phyloP scores from a whole-genome alignment of 1,140 invertebrate genomes.

The Diabrotica undecimpunctata region DNA sequence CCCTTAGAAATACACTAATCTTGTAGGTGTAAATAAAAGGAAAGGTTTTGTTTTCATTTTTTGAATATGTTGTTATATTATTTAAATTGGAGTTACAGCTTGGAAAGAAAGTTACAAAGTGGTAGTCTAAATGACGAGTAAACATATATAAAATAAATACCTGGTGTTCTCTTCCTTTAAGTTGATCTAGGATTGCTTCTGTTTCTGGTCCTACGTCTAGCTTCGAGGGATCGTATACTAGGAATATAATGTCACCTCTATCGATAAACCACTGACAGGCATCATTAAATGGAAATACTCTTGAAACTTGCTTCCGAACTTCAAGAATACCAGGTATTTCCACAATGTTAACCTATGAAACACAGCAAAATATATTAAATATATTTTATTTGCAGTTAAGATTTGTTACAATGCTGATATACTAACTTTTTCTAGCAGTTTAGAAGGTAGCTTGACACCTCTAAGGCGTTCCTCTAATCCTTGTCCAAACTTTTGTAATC shows the following conservation, averaged over 20 bases:
- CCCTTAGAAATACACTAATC: too few relatives aligned
- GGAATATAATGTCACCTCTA: slow-evolving; percentile 89
- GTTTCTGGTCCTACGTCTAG: slow-evolving; percentile 92
- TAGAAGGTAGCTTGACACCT: slow-evolving; percentile 76
- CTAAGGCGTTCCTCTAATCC: slow-evolving; percentile 83
- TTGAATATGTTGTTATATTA: too few relatives aligned
- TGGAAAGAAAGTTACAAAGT: too few relatives aligned
- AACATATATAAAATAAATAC: slow-evolving; percentile 47
- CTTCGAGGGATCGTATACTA: slow-evolving; percentile 93
- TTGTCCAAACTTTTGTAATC: slow-evolving; percentile 92
- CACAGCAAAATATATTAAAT: neutral
- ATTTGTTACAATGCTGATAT: neutral
- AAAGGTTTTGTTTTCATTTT: too few relatives aligned
- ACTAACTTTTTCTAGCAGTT: slow-evolving; percentile 82
- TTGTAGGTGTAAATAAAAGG: too few relatives aligned
- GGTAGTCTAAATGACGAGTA: too few relatives aligned
- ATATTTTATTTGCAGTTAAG: too few relatives aligned
- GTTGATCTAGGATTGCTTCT: slow-evolving; percentile 87
- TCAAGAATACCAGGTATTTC: slow-evolving; percentile 95
- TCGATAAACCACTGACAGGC: slow-evolving; percentile 97
- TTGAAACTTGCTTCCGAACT: slow-evolving; percentile 87
- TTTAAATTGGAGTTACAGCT: too few relatives aligned
- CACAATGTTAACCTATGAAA: slow-evolving; percentile 84
- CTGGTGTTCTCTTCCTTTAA: slow-evolving; percentile 89
- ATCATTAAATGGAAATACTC: slow-evolving; percentile 91